These are phyloP conservation scores for Sparidentex hasta DNA, from an alignment of 2,797 vertebrate genomes.

Conservation along the genomic window DNA sequence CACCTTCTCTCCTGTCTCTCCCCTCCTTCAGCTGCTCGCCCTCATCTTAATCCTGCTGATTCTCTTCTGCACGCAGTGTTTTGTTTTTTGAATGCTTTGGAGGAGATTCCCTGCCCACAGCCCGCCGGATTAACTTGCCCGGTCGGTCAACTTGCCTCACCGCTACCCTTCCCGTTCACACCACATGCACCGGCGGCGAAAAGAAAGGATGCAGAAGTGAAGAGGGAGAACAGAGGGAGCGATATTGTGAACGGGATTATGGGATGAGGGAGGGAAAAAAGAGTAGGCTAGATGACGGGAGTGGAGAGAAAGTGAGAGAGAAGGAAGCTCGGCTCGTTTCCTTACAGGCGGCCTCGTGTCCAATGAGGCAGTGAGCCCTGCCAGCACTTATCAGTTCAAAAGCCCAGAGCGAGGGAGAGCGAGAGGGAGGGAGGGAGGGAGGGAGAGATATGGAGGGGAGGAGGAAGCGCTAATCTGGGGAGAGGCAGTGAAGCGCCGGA, in stretches of 20 bases:
- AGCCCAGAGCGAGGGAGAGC: constrained; percentile 63
- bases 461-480: constrained; percentile 73
- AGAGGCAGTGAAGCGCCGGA: constrained; percentile 67
- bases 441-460: constrained; percentile 45
- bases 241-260: constrained; percentile 42
- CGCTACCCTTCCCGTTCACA: neutral
- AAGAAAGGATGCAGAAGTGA: constrained; percentile 5
- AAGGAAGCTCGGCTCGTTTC: constrained; percentile 26
- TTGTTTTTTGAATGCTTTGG: constrained; percentile 22
- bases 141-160: neutral
- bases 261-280: constrained; percentile 25
- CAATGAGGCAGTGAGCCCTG: constrained; percentile 71
- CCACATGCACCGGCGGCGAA: constrained; percentile 7
- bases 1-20: constrained; percentile 10
- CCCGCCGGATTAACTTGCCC: constrained; percentile 43
- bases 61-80: constrained; percentile 30
- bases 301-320: constrained; percentile 6
- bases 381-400: constrained; percentile 77
- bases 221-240: neutral
- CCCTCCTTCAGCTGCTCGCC: neutral
- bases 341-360: constrained; percentile 62
- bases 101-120: constrained; percentile 22
- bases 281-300: constrained; percentile 14
- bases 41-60: constrained; percentile 9
- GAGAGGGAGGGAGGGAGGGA: neutral